Conservation (phyloP, 2,113 vertebrate species). For the Thalassoma bifasciatum region DNA sequence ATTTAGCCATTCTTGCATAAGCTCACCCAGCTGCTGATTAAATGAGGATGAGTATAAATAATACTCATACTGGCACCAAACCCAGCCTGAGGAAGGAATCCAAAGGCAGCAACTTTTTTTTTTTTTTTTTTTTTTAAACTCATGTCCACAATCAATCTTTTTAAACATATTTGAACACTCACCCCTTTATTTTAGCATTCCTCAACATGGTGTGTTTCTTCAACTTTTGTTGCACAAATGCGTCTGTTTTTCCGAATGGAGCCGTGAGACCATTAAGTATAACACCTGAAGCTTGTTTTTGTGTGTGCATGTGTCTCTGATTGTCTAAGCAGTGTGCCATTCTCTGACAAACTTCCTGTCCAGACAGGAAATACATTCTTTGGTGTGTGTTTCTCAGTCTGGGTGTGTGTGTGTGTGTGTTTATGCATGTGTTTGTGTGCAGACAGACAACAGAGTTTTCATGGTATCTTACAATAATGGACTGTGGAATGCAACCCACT, state of each 20-base stretch:
- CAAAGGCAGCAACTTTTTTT: slow-evolving; percentile 22
- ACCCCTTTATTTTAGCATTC: slow-evolving; percentile 2
- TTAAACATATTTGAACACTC: not conserved
- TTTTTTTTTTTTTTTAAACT: not conserved
- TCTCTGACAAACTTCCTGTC: slow-evolving; percentile 72
- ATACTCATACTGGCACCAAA: slow-evolving; percentile 42
- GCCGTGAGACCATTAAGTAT: not conserved
- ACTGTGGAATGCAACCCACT: slow-evolving; percentile 71
- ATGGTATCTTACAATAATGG: slow-evolving; percentile 67
- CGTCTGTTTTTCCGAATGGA: not conserved
- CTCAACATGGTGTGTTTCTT: not conserved
- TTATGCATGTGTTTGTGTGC: slow-evolving; percentile 51
- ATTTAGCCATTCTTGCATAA: slow-evolving; percentile 10
- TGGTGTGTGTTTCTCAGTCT: slow-evolving; percentile 57
- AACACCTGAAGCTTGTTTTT: not conserved
- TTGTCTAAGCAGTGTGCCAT: slow-evolving; percentile 16
- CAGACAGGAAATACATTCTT: slow-evolving; percentile 80
- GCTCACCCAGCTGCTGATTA: slow-evolving; percentile 64
- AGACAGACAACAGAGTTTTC: slow-evolving; percentile 55
- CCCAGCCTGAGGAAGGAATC: slow-evolving; percentile 32
- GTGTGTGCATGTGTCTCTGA: not conserved
- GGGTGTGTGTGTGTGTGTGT: slow-evolving; percentile 23
- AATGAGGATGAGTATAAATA: slow-evolving; percentile 42
- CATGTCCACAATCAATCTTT: not conserved
- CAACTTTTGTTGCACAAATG: too few relatives aligned